These are phyloP conservation scores for Celastrina argiolus DNA, from an alignment of 2,888 invertebrate species.

Conservation along the genomic window DNA sequence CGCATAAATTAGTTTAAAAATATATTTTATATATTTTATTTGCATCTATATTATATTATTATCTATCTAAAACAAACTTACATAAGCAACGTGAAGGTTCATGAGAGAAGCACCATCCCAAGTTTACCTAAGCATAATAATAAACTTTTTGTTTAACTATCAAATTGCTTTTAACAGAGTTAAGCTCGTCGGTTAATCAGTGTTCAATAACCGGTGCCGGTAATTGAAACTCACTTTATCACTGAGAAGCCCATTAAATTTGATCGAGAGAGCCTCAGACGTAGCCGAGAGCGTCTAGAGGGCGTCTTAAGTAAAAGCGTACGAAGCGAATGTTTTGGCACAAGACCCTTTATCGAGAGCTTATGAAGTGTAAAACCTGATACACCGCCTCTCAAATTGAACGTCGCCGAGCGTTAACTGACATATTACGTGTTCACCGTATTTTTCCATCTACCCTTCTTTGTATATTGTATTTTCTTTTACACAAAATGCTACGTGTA, in stretches of 20 bases:
- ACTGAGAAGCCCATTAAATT: constrained; percentile 32
- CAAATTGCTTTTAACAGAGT: not conserved
- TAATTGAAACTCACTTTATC: constrained; percentile 14
- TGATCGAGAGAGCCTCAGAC: constrained; percentile 39
- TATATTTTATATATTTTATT: too few relatives aligned
- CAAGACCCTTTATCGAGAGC: constrained; percentile 32
- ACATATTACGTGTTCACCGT: constrained; percentile 24
- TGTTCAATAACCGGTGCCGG: not conserved
- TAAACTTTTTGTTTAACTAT: constrained; percentile 4
- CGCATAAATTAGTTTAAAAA: too few relatives aligned
- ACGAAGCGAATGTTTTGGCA: constrained; percentile 30
- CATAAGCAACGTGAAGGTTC: not conserved
- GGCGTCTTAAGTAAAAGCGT: constrained; percentile 22
- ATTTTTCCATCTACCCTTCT: not conserved
- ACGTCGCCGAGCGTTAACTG: constrained; percentile 29
- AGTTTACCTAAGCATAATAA: not conserved
- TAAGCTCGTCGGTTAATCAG: constrained; percentile 11
- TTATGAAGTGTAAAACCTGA: constrained; percentile 33
- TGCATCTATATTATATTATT: too few relatives aligned
- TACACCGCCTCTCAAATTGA: constrained; percentile 31
- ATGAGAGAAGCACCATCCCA: not conserved
- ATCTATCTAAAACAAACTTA: too few relatives aligned
- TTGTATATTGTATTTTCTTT: constrained; percentile 10
- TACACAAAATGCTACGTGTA: not conserved
- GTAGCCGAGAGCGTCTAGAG: constrained; percentile 28